Percentiles rank a stretch among this genome's conserved stretches.
Evolutionary conservation across 2,113 vertebrate species (phyloP).

Genomic region (Agapornis roseicollis): DNA sequence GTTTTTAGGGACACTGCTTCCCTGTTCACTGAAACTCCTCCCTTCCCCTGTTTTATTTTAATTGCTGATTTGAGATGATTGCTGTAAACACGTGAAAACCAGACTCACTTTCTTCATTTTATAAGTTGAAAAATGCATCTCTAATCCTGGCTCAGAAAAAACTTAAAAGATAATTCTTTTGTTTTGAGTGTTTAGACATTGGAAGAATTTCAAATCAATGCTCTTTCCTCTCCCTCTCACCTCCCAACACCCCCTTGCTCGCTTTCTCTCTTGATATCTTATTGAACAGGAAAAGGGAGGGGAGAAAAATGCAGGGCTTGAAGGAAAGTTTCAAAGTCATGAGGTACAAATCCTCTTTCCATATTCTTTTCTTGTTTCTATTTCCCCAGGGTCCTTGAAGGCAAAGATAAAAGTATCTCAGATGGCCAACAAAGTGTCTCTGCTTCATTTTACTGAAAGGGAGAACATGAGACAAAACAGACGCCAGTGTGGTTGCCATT

Average conservation of each 20-base stretch:
- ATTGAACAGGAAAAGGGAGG: conserved; percentile 18
- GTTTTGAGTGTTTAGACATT: not conserved
- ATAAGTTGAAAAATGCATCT: not conserved
- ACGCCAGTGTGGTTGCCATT: not conserved
- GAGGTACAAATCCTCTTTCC: conserved; percentile 44
- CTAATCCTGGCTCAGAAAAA: not conserved
- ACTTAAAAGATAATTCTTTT: not conserved
- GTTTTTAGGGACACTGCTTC: not conserved
- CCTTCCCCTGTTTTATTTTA: not conserved
- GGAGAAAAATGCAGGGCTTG: not conserved
- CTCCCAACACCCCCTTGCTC: fast-evolving
- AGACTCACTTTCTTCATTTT: not conserved
- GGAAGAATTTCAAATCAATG: not conserved
- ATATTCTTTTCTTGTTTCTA: conserved; percentile 16
- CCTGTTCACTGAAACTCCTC: not conserved
- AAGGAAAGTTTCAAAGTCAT: conserved; percentile 6
- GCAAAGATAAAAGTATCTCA: conserved; percentile 48
- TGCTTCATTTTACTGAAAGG: conserved; percentile 22
- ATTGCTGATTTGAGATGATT: not conserved
- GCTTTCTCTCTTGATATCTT: not conserved
- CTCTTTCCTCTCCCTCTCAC: not conserved
- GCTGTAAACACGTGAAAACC: not conserved
- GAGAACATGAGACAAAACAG: conserved; percentile 25
- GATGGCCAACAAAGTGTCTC: conserved; percentile 27
- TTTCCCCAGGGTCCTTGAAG: not conserved